Evolutionary conservation across 2,113 vertebrate genomes (phyloP).

Genomic region (Chunga burmeisteri): DNA sequence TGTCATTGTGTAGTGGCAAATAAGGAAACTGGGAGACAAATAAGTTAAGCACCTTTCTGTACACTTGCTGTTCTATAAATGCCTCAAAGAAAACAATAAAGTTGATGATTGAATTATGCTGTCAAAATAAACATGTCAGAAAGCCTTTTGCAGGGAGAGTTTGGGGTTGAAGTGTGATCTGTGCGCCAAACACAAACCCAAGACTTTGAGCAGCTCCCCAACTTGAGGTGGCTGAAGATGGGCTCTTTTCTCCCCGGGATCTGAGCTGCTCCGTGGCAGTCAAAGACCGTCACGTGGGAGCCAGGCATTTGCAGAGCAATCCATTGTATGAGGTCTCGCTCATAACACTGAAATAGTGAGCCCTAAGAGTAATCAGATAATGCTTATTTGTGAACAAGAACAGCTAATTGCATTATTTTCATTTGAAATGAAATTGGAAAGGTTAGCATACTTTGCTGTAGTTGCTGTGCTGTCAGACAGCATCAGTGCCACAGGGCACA

Average conservation of each 20-base stretch:
- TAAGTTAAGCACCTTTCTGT: background rate
- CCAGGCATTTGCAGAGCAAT: background rate
- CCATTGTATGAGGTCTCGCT: background rate
- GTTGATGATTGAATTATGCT: background rate
- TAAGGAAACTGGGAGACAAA: background rate
- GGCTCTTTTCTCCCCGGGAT: background rate
- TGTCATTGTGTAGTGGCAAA: background rate
- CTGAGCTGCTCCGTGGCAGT: background rate
- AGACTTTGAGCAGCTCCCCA: background rate
- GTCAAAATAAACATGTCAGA: background rate
- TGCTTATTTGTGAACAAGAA: background rate
- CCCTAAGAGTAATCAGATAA: background rate
- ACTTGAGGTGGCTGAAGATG: fast-evolving
- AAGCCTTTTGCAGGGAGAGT: background rate
- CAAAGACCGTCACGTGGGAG: fast-evolving
- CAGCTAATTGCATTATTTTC: background rate
- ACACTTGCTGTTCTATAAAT: background rate
- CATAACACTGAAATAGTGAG: background rate
- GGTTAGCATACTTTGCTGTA: background rate
- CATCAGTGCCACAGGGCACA: background rate
- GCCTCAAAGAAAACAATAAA: background rate
- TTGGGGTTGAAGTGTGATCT: background rate
- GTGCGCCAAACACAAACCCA: background rate
- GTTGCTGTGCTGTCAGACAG: background rate
- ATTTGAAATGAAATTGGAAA: background rate